Evolutionary conservation across 2,113 vertebrate genomes (phyloP).

Genomic region (Corapipo altera): DNA sequence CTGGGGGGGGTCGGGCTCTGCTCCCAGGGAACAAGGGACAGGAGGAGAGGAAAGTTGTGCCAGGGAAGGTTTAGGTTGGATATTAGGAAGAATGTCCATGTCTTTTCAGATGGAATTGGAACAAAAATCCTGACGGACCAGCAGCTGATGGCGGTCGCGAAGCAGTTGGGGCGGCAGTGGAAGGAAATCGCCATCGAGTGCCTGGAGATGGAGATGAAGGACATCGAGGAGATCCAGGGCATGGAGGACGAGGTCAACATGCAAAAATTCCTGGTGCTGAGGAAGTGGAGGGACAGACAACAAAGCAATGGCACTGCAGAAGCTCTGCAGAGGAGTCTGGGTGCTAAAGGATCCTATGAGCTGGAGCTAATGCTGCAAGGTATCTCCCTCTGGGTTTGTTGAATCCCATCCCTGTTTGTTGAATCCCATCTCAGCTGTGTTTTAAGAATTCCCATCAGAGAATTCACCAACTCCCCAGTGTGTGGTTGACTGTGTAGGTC

Average conservation of each 20-base stretch:
- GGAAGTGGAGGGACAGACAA: conserved; percentile 71
- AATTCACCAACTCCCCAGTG: neutral
- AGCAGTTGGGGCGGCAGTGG: conserved; percentile 77
- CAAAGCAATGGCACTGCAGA: conserved; percentile 57
- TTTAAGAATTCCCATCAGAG: neutral
- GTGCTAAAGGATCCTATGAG: conserved; percentile 67
- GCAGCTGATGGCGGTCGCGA: conserved; percentile 77
- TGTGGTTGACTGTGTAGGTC: accelerated
- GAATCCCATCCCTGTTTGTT: accelerated
- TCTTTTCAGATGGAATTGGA: conserved; percentile 65
- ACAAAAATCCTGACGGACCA: conserved; percentile 55
- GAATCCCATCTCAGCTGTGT: neutral
- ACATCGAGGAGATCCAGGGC: conserved; percentile 74
- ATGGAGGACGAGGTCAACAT: conserved; percentile 69
- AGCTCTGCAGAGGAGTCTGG: conserved; percentile 53
- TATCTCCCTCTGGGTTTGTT: neutral
- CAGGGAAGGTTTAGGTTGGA: neutral
- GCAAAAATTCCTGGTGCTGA: conserved; percentile 76
- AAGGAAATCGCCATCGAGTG: conserved; percentile 74
- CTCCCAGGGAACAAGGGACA: neutral
- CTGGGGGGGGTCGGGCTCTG: accelerated
- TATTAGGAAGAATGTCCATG: neutral
- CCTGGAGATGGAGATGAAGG: conserved; percentile 70
- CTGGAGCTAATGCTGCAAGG: conserved; percentile 71
- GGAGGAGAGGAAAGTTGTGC: neutral